Base-by-base conservation (phyloP, 2,888 invertebrate species). In the Drosophila pseudotalamancana region DNA sequence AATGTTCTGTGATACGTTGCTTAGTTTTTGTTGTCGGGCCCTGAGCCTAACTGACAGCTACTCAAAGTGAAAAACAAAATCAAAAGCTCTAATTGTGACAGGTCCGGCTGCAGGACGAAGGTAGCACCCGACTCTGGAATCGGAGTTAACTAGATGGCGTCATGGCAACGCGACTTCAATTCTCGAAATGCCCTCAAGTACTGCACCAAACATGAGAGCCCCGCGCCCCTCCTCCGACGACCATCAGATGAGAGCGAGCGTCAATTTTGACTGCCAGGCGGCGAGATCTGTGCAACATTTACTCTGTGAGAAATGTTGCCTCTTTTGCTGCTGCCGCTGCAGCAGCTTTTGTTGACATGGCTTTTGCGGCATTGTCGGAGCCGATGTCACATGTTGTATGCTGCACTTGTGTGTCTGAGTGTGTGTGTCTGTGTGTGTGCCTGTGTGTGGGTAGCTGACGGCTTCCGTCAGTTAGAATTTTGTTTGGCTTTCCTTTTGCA, bases 301-400 rank as follows among this genome's bases (percentile, higher is more conserved):
- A 59, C 40, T 27, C 14, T 29, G 12, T 16, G 18, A 23, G 39
- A 12, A 39, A 19, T 9, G 39, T 19, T 34, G 29, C 5, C 62
- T 56, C 51, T 35, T 66, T 71, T 39, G 73, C 56, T 67, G 59
- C 45, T 56, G 46, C 34, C 35, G 50, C 21, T n/a, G n/a, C n/a
- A 70, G 68, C 72, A 61, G 79, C 82, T 69, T 77, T 72, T 79
- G 77, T 81, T 81, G 81, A 82, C 82, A 80, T 54, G 80, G 69
- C 76, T 78, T 75, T 59, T 83, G 73, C 71, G 86, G 77, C 77
- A 61, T 74, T 83, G 86, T 86, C 63, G 73, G 86, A 83, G 72
- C 78, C 66, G 81, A 72, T 84, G 83, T 77, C 86, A 74, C 81
- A 78, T 78, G 70, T 74, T 86, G 74, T 72, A 61, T 51, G 59